Conservation (phyloP, 2,797 vertebrate genomes). For the Monodelphis domestica region DNA sequence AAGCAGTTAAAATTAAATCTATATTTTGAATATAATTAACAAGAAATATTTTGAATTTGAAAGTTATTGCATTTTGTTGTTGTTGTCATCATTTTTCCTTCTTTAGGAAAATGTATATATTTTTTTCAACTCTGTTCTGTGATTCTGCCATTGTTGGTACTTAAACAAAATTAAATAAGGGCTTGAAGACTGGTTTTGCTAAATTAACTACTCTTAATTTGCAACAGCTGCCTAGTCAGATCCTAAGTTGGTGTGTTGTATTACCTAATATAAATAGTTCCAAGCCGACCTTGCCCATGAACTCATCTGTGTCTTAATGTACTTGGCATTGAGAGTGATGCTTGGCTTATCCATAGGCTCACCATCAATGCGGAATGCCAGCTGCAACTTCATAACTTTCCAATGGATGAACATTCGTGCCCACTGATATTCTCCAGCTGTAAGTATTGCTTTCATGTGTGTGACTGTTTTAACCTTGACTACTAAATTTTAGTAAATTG, state of each 20-base stretch:
- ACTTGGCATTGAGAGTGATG: background rate
- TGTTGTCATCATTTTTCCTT: background rate
- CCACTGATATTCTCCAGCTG: slow-evolving; percentile 98
- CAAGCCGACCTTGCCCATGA: background rate
- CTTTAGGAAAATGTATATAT: background rate
- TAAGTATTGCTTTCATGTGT: slow-evolving; percentile 86
- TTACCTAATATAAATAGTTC: rapidly evolving
- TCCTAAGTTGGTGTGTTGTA: background rate
- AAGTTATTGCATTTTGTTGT: background rate
- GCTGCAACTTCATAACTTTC: slow-evolving; percentile 97
- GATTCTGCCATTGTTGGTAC: background rate
- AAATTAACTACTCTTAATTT: background rate
- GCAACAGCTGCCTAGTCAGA: background rate
- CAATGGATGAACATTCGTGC: slow-evolving; percentile 98
- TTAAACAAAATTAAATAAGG: slow-evolving; percentile 16
- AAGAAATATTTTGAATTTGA: background rate
- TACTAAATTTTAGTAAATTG: background rate
- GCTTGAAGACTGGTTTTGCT: rapidly evolving
- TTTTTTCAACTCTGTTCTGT: background rate
- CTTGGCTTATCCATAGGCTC: slow-evolving; percentile 86
- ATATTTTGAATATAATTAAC: background rate
- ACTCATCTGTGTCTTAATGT: too few species aligned
- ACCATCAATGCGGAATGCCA: slow-evolving; percentile 98
- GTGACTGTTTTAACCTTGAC: rapidly evolving
- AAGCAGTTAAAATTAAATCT: background rate